Conservation (phyloP, 2,797 vertebrate genomes). For the Nothura maculosa region DNA sequence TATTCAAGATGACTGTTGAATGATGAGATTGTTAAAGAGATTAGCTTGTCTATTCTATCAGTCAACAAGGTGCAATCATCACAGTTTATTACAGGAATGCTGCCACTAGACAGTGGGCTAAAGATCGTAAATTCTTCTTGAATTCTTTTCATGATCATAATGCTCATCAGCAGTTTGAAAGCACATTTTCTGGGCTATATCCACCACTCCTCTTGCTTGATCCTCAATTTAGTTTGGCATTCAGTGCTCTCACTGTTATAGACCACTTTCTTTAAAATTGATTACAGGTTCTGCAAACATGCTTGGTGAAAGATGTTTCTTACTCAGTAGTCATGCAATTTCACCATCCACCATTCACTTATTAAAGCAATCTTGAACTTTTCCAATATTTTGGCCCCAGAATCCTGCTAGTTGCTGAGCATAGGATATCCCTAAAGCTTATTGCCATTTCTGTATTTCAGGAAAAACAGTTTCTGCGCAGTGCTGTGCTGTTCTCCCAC, state of each 20-base stretch:
- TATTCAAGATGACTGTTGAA: background rate
- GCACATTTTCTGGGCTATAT: background rate
- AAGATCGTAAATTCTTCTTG: background rate
- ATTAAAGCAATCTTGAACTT: background rate
- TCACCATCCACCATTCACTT: background rate
- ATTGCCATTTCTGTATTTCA: background rate
- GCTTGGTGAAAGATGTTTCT: background rate
- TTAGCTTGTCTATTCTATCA: background rate
- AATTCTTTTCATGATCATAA: background rate
- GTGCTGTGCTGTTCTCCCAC: background rate
- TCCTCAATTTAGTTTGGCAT: background rate
- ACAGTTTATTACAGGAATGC: background rate
- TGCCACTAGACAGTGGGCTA: background rate
- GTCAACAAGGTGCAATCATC: background rate
- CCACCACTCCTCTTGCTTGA: background rate
- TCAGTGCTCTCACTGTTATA: background rate
- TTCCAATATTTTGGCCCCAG: background rate
- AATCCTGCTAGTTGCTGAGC: background rate
- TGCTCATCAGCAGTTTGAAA: background rate
- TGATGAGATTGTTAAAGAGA: background rate
- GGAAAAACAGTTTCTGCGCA: background rate
- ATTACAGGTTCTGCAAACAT: background rate
- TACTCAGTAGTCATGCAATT: background rate
- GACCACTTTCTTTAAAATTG: background rate
- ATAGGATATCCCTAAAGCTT: background rate